A percentile compares a stretch with the other conserved stretches of the same genome.
These are phyloP conservation scores for Actinia tenebrosa DNA, from an alignment of 64 coral and sea anemone genomes.

Conservation along the genomic window DNA sequence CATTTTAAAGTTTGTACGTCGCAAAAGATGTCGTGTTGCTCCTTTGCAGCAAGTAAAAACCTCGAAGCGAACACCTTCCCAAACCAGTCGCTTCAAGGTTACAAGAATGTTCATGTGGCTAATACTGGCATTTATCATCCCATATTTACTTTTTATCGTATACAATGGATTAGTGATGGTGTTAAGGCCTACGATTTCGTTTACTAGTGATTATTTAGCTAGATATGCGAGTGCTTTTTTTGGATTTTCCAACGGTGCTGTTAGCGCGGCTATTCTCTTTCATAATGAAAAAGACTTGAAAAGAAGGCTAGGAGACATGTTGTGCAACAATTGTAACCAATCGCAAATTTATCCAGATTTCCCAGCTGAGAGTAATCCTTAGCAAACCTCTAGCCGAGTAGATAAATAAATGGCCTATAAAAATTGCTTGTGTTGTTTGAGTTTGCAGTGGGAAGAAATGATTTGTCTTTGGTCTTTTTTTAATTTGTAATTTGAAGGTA, in stretches of 20 bases:
- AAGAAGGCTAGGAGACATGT: too few relatives aligned
- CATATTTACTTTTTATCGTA: neutral
- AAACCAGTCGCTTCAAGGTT: neutral
- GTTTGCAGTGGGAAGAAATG: too few relatives aligned
- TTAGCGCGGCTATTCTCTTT: neutral
- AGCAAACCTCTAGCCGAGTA: too few relatives aligned
- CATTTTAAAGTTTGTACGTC: neutral
- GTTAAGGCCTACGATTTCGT: neutral
- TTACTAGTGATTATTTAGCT: neutral
- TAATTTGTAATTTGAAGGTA: too few relatives aligned
- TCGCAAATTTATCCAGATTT: too few relatives aligned
- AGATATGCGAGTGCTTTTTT: neutral
- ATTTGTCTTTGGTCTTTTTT: too few relatives aligned
- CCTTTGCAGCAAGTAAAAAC: neutral
- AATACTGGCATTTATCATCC: neutral
- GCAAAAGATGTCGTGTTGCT: neutral
- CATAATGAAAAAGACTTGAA: neutral
- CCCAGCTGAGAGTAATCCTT: too few relatives aligned
- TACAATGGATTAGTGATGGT: neutral
- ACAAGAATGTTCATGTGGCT: neutral
- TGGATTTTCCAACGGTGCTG: neutral
- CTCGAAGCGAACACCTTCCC: neutral
- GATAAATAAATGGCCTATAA: too few relatives aligned
- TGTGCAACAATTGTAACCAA: too few relatives aligned
- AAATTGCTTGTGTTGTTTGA: too few relatives aligned